Evolutionary conservation across 2,113 vertebrate genomes (phyloP).

Genomic region (Nestor notabilis): DNA sequence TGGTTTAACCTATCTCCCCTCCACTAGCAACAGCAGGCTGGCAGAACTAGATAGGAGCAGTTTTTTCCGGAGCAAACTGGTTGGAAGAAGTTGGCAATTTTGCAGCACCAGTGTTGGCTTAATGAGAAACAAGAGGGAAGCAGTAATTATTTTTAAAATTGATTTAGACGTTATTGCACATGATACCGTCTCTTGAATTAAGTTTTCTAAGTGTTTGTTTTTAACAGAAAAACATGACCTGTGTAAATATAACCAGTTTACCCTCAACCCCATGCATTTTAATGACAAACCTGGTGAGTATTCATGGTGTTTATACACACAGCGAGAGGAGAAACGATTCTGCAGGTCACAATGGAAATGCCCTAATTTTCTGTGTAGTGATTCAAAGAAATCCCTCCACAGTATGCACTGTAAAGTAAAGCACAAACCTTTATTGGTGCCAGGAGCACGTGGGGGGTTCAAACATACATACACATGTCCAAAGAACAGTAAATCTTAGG

Average conservation of each 20-base stretch:
- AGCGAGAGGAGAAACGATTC: not conserved
- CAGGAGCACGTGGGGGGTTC: not conserved
- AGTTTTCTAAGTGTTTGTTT: conserved; percentile 23
- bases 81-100: conserved; percentile 62
- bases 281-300: not conserved
- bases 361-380: not conserved
- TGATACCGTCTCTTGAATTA: not conserved
- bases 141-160: conserved; percentile 42
- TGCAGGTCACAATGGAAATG: not conserved
- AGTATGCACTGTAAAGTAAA: not conserved
- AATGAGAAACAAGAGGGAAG: conserved; percentile 48
- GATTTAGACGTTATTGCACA: not conserved
- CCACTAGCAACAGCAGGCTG: conserved; percentile 49
- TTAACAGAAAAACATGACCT: conserved; percentile 9
- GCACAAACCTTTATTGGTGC: not conserved
- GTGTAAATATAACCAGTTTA: not conserved
- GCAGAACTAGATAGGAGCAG: conserved; percentile 56
- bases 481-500: not conserved
- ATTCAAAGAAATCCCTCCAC: not conserved
- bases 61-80: conserved; percentile 67
- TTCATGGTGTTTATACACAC: not conserved
- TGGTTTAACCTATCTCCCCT: conserved; percentile 66
- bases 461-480: not conserved
- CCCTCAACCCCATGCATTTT: not conserved
- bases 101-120: conserved; percentile 3